phyloP scores from a whole-genome alignment of 2,113 vertebrate species.

The Xiphophorus maculatus region DNA sequence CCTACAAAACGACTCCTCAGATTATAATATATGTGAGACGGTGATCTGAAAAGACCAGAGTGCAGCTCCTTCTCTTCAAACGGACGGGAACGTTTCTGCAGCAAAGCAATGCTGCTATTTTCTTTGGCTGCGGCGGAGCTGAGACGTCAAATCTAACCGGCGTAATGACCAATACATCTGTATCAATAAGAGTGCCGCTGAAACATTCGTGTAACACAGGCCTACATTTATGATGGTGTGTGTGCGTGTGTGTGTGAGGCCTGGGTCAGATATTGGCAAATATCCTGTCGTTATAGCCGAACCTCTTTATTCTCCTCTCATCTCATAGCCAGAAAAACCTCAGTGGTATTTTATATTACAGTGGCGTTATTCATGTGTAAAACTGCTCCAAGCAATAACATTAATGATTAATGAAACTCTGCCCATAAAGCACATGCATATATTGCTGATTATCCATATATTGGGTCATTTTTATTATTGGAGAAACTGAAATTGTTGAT shows the following conservation, averaged over 20 bases:
- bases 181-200: slow-evolving; percentile 77
- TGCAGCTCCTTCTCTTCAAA: slow-evolving; percentile 47
- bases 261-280: slow-evolving; percentile 65
- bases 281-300: slow-evolving; percentile 60
- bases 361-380: slow-evolving; percentile 55
- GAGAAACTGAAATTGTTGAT: background rate
- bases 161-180: slow-evolving; percentile 85
- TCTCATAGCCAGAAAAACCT: slow-evolving; percentile 52
- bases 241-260: slow-evolving; percentile 42
- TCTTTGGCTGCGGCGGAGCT: slow-evolving; percentile 73
- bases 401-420: slow-evolving; percentile 51
- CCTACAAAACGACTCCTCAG: slow-evolving; percentile 24
- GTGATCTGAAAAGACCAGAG: slow-evolving; percentile 60
- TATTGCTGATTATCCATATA: slow-evolving; percentile 22
- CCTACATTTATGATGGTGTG: slow-evolving; percentile 51
- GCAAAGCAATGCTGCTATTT: slow-evolving; percentile 70
- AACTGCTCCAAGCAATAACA: slow-evolving; percentile 53
- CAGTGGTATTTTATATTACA: slow-evolving; percentile 38
- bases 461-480: slow-evolving; percentile 13
- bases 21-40: slow-evolving; percentile 23
- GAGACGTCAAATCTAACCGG: slow-evolving; percentile 75
- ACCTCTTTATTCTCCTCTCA: slow-evolving; percentile 63
- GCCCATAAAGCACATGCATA: slow-evolving; percentile 39
- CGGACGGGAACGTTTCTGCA: slow-evolving; percentile 72
- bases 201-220: slow-evolving; percentile 76